Conservation (phyloP, 92 coral and sea anemone species). For the Palythoa heliodiscus region DNA sequence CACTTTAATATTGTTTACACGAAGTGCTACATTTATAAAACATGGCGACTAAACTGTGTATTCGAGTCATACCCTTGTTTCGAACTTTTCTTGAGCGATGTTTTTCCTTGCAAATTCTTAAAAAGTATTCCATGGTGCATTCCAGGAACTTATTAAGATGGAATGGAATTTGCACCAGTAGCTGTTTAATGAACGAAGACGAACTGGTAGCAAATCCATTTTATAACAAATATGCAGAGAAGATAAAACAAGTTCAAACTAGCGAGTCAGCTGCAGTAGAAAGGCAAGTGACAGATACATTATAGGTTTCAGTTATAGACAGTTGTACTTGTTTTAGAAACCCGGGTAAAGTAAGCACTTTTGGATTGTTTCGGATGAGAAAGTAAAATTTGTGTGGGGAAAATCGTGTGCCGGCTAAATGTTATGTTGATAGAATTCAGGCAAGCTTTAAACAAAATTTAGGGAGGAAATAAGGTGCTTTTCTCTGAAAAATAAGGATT, state of each 20-base stretch:
- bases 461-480: too few relatives aligned
- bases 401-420: too few relatives aligned
- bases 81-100: not conserved
- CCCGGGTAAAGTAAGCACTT: too few relatives aligned
- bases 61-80: not conserved
- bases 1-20: not conserved
- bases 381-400: too few relatives aligned
- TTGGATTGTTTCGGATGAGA: too few relatives aligned
- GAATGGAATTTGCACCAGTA: slow-evolving; percentile 19
- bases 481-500: too few relatives aligned
- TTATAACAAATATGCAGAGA: slow-evolving; percentile 29
- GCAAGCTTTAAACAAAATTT: too few relatives aligned
- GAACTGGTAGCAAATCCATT: slow-evolving; percentile 19
- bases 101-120: not conserved
- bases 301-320: not conserved
- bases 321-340: not conserved
- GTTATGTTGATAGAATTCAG: too few relatives aligned
- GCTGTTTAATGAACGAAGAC: slow-evolving; percentile 10
- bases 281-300: not conserved
- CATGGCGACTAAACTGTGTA: slow-evolving; percentile 26
- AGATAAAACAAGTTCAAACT: slow-evolving; percentile 13
- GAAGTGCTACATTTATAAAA: not conserved
- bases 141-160: not conserved
- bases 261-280: not conserved
- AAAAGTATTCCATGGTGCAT: not conserved